Evolutionary conservation across 2,888 invertebrate genomes (phyloP), one percentile per base, ranked within the genome.

Genomic region (Gastracanthus pulcherrimus): DNA sequence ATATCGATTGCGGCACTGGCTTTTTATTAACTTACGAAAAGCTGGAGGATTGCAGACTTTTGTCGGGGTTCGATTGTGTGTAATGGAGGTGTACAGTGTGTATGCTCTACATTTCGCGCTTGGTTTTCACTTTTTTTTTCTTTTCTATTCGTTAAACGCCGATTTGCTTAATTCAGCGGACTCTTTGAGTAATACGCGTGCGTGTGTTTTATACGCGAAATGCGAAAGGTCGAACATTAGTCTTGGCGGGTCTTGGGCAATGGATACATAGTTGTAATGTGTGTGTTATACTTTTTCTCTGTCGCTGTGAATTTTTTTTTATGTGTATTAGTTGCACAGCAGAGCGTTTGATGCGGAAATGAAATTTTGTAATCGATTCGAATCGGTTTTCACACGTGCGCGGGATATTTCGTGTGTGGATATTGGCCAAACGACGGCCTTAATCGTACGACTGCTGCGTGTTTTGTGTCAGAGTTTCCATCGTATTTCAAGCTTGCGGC

Each of bases 91-190:
- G n/a, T n/a, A n/a, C n/a, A n/a, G n/a, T n/a, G n/a, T n/a, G n/a
- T n/a, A n/a, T n/a, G n/a, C n/a, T n/a, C 36, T 11, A 3, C 16
- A n/a, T 5, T 13, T 9, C 66, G 62, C 41, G 41, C 48, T 38
- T 48, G 6, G 34, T 51, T 55, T 58, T 71, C 58, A 58, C 71
- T 71, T 71, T 71, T 70, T 94, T 13, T 7, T 16, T 71, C 58
- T 71, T 70, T 94, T 13, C 9, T 16, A 11, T 9, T 51, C 38
- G 66, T 38, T 66, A 45, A 13, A 23, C 45, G 48, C 48, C 48
- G 67, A 69, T 69, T 69, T 69, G 31, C 67, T 69, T 69, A 69
- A 69, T 48, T 29, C 16, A 5, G 13, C 64, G 9, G 38, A 38
- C 64, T 67, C 26, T 67, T 48, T 48, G 67, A 41, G 66, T 48